Conservation (phyloP, 2,113 vertebrate genomes). For the Zosterops japonicus region DNA sequence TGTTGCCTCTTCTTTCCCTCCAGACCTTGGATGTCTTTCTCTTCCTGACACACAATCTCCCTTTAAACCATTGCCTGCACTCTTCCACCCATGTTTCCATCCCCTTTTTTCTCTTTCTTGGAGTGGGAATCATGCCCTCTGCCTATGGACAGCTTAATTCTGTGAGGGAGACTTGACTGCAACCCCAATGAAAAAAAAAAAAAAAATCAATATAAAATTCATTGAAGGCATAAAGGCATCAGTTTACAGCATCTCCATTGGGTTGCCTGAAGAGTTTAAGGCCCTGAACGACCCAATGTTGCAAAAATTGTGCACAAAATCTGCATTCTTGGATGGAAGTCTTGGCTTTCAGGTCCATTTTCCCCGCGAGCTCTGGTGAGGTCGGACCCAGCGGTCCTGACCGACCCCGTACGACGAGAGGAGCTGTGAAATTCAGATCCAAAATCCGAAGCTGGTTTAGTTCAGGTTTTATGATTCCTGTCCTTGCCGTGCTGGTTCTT, state of each 20-base stretch:
- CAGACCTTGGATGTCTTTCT: background rate
- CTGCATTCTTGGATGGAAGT: background rate
- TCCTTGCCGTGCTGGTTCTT: constrained; percentile 19
- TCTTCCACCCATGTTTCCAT: background rate
- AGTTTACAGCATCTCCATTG: background rate
- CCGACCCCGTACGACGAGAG: background rate
- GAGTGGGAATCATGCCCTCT: background rate
- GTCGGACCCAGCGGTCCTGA: background rate
- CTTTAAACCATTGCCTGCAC: background rate
- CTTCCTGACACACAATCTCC: background rate
- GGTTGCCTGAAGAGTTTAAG: background rate
- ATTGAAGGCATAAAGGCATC: background rate
- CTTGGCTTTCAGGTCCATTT: background rate
- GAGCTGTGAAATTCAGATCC: constrained; percentile 26
- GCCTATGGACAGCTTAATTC: background rate
- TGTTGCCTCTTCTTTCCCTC: background rate
- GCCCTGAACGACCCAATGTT: background rate
- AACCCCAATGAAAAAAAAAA: background rate
- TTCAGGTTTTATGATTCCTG: constrained; percentile 39
- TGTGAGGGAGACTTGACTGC: background rate
- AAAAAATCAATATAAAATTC: background rate
- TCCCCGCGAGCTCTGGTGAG: background rate
- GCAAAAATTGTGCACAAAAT: background rate
- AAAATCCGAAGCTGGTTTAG: constrained; percentile 15
- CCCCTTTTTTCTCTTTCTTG: background rate